phyloP scores from a whole-genome alignment of 23 tunicate species.

The Trididemnum clinides region DNA sequence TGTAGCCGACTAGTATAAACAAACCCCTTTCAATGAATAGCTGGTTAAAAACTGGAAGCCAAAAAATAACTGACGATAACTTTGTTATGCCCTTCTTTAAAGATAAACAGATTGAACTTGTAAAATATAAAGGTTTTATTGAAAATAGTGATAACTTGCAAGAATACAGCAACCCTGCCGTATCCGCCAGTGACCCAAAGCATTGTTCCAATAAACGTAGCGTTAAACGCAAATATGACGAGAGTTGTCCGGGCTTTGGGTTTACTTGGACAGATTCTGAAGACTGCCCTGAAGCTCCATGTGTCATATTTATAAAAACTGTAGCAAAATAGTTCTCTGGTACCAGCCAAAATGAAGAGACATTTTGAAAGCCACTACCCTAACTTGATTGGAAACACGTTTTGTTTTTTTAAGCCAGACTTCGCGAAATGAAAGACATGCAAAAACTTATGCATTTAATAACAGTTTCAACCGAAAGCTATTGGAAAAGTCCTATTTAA shows the following conservation, averaged over 20 bases:
- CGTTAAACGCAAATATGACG: conserved; percentile 38
- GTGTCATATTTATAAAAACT: conserved; percentile 22
- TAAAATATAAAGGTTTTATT: conserved; percentile 9
- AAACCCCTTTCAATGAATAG: too few species aligned
- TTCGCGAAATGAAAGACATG: too few species aligned
- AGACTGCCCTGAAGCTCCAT: conserved; percentile 26
- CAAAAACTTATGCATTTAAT: too few species aligned
- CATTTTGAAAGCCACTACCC: conserved; percentile 40
- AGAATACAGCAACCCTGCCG: conserved; percentile 3
- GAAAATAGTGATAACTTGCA: conserved; percentile 32
- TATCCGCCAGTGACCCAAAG: neutral
- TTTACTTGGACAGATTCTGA: conserved; percentile 45
- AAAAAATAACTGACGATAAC: too few species aligned
- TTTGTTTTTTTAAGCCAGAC: too few species aligned
- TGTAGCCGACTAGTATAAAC: too few species aligned
- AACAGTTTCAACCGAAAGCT: too few species aligned
- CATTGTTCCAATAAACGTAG: conserved; percentile 23
- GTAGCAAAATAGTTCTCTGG: conserved; percentile 34
- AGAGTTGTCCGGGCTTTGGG: conserved; percentile 28
- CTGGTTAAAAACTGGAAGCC: too few species aligned
- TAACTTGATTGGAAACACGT: too few species aligned
- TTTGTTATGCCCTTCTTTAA: too few species aligned
- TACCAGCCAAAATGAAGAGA: conserved; percentile 36
- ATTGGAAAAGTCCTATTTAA: too few species aligned
- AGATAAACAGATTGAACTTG: conserved; percentile 24